These are phyloP conservation scores for Meriones unguiculatus DNA, from an alignment of 2,113 vertebrate genomes.

Conservation along the genomic window DNA sequence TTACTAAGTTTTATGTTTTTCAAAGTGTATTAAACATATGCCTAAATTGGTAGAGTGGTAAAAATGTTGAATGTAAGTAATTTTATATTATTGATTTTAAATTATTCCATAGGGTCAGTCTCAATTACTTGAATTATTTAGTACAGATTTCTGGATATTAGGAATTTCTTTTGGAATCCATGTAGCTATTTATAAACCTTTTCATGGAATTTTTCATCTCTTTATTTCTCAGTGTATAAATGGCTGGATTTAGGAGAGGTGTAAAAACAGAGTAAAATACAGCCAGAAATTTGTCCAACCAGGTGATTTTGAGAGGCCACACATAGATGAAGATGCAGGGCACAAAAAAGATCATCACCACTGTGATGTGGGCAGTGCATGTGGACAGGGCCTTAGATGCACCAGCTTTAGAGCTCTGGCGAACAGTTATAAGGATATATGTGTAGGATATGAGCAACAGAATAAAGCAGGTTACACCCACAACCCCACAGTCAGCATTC, in stretches of 20 bases:
- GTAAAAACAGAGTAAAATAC: conserved; percentile 76
- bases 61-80: neutral
- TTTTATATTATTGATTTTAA: neutral
- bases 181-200: neutral
- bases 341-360: conserved; percentile 69
- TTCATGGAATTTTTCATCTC: conserved; percentile 71
- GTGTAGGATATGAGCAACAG: conserved; percentile 68
- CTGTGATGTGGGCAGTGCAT: conserved; percentile 66
- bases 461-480: conserved; percentile 59
- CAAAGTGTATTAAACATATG: neutral
- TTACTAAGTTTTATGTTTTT: neutral
- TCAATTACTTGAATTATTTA: neutral
- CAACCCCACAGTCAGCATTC: conserved; percentile 62
- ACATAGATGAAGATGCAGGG: conserved; percentile 74
- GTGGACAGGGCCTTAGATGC: conserved; percentile 69
- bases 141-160: neutral
- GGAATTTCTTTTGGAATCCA: neutral
- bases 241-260: conserved; percentile 74
- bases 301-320: conserved; percentile 60
- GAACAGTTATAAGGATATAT: conserved; percentile 60
- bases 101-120: neutral
- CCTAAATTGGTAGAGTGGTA: neutral
- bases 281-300: conserved; percentile 71
- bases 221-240: conserved; percentile 78
- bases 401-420: conserved; percentile 41